Conservation (phyloP, 1,140 invertebrate genomes). For the Megalopta genalis region DNA sequence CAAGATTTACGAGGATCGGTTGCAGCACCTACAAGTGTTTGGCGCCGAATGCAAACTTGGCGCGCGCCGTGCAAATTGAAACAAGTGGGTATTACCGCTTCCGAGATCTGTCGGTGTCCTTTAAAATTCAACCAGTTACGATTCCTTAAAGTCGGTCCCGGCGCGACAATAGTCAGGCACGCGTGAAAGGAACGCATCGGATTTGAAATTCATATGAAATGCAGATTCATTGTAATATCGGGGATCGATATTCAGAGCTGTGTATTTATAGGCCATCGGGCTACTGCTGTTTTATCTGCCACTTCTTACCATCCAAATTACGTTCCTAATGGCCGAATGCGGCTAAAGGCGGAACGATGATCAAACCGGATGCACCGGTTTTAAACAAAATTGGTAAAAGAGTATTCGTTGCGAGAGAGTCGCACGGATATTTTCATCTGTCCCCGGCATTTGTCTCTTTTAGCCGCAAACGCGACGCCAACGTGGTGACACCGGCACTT, state of each 20-base stretch:
- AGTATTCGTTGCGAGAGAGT: too few species aligned
- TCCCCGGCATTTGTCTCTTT: too few species aligned
- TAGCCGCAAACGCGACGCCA: too few species aligned
- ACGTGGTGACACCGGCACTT: too few species aligned
- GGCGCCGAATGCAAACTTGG: constrained; percentile 35
- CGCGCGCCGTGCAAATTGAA: constrained; percentile 19
- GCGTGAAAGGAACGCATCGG: background rate
- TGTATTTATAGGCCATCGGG: background rate
- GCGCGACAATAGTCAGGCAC: background rate
- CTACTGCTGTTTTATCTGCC: background rate
- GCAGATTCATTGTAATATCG: background rate
- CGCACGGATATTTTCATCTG: too few species aligned
- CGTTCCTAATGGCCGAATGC: too few species aligned
- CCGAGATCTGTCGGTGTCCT: constrained; percentile 6
- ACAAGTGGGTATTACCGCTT: constrained; percentile 37
- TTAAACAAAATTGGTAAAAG: too few species aligned
- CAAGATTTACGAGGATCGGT: constrained; percentile 20
- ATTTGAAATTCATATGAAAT: background rate
- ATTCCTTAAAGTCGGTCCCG: background rate
- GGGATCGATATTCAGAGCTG: background rate
- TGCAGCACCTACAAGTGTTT: constrained; percentile 32
- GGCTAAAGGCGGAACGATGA: too few species aligned
- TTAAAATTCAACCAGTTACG: constrained; percentile 22
- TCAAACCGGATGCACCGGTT: too few species aligned
- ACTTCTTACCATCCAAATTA: background rate